Evolutionary conservation across 2,888 invertebrate genomes (phyloP).

Genomic region (Saturnia pavonia): DNA sequence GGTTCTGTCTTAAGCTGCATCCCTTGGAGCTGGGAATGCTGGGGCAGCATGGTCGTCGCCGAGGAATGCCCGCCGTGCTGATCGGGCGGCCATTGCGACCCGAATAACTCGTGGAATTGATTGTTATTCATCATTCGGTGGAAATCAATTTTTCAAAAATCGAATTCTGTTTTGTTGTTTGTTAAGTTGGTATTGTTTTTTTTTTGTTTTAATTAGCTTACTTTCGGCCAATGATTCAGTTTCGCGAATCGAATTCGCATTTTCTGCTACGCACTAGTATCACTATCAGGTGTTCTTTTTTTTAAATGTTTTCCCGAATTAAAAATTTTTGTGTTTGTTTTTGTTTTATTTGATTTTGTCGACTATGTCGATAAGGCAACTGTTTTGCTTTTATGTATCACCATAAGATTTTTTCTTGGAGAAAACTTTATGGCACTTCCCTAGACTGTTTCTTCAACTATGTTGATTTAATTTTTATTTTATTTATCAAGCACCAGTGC

Average conservation of each 20-base stretch:
- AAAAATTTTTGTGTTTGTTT: conserved; percentile 42
- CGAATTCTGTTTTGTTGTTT: conserved; percentile 28
- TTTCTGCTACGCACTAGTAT: conserved; percentile 59
- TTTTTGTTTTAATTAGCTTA: conserved; percentile 56
- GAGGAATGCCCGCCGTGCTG: conserved; percentile 75
- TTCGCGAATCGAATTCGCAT: conserved; percentile 74
- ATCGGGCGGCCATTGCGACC: conserved; percentile 79
- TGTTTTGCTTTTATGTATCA: conserved; percentile 43
- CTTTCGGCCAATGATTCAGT: conserved; percentile 59
- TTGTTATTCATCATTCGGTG: conserved; percentile 68
- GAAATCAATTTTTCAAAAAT: conserved; percentile 39
- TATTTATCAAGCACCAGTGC: conserved; percentile 24
- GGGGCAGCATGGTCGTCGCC: conserved; percentile 74
- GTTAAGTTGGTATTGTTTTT: conserved; percentile 28
- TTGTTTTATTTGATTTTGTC: conserved; percentile 38
- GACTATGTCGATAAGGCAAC: conserved; percentile 79
- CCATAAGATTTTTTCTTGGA: conserved; percentile 65
- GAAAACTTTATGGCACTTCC: conserved; percentile 70
- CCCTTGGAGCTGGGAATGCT: conserved; percentile 49
- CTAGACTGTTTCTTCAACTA: conserved; percentile 59
- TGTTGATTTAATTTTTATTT: conserved; percentile 51
- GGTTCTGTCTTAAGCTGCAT: conserved; percentile 72
- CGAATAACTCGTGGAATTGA: conserved; percentile 77
- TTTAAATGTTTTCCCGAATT: conserved; percentile 22
- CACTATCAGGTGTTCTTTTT: conserved; percentile 52